Evolutionary conservation across 2,888 invertebrate species (phyloP), one percentile per base, ranked within the genome.

Genomic region (Glaucopsyche alexis): DNA sequence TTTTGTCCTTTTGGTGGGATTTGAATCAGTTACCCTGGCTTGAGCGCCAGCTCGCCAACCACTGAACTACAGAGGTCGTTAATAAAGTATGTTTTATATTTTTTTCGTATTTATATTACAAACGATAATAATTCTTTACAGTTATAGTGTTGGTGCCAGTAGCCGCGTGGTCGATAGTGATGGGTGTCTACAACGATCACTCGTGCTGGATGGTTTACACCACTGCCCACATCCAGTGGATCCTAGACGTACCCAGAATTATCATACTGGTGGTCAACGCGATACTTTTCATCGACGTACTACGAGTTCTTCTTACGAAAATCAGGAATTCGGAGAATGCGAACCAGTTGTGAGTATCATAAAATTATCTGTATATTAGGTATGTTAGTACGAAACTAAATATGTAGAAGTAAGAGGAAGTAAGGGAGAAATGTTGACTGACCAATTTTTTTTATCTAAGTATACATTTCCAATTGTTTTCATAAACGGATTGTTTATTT

Each of bases 201-300:
- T 91, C 94, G 8, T 95, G 95, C 81, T 95, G 95, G 95, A 85
- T 94, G 72, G 93, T 94, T 1, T 94, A 95, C 79, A 89, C 91
- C 0, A 85, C 91, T 0, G 85, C 87, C 11, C 81, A 94, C 75
- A 85, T 94, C 70, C 95, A 95, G 79, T 95, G 95, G 95, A 90
- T 94, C 40, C 84, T 94, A 4, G 95, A 95, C 81, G 94, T 90
- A 13, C 95, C 95, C 5, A 88, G 95, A 67, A 84, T 95, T n/a
- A 80, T 87, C 7, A 94, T 95, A 78, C 84, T 95, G 38, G 73
- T 89, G 0, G 80, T 95, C 29, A 96, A 96, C 82, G 88, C 94
- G 0, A 78, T 90, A 0, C 89, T 96, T 0, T 91, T 96, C 72
- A 78, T 94, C 5, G 95, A 96, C 80, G 95, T 96, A 13, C 85